phyloP scores from a whole-genome alignment of 2,888 invertebrate genomes.

The Drosophila glabriapex region DNA sequence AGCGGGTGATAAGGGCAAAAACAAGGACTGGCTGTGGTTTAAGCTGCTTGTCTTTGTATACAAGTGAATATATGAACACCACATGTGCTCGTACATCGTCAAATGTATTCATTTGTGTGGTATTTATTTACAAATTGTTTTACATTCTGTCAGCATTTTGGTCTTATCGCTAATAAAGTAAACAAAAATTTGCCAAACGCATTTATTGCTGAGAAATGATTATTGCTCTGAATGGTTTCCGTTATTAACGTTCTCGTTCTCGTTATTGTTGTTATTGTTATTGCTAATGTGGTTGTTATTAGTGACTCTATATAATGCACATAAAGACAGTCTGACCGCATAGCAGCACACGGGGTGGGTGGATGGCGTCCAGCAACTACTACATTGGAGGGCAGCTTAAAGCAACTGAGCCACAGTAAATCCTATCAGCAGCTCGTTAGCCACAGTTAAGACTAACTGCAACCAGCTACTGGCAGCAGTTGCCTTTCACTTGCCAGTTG shows the following conservation, averaged over 20 bases:
- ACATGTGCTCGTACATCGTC: conserved; percentile 3
- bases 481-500: conserved; percentile 33
- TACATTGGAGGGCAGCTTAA: conserved; percentile 55
- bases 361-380: background rate
- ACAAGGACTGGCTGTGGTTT: conserved; percentile 38
- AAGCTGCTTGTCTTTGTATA: conserved; percentile 57
- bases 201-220: conserved; percentile 74
- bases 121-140: conserved; percentile 68
- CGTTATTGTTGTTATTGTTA: conserved; percentile 14
- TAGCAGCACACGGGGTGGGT: conserved; percentile 6
- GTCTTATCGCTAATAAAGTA: conserved; percentile 66
- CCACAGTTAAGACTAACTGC: conserved; percentile 64
- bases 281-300: conserved; percentile 20
- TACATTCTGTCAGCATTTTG: conserved; percentile 69
- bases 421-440: conserved; percentile 78
- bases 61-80: conserved; percentile 28
- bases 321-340: conserved; percentile 33
- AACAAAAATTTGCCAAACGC: conserved; percentile 69
- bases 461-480: conserved; percentile 35
- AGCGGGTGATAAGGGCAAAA: conserved; percentile 18
- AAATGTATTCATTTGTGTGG: conserved; percentile 22
- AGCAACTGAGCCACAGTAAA: conserved; percentile 69
- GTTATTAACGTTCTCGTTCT: background rate
- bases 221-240: conserved; percentile 34
- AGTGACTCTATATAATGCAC: conserved; percentile 17